A percentile compares a stretch with the other conserved stretches of the same genome.
phyloP scores from a whole-genome alignment of 2,797 vertebrate genomes.

The Bothrops alternatus region DNA sequence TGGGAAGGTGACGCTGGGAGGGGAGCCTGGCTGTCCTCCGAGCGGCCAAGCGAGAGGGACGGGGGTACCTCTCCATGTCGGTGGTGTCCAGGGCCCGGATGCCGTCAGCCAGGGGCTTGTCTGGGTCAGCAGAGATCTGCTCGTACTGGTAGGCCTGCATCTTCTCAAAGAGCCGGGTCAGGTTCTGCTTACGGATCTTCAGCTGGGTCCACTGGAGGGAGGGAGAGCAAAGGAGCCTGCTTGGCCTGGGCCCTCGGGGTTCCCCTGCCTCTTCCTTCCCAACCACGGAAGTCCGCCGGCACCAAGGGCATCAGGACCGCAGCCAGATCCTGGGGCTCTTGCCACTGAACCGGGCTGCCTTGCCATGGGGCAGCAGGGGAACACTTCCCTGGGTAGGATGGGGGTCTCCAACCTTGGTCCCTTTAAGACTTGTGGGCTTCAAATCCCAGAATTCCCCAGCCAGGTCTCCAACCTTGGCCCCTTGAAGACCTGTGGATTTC shows the following conservation, averaged over 20 bases:
- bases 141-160: constrained; percentile 99
- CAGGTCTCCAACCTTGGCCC: too few species aligned
- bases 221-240: not conserved
- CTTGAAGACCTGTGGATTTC: not conserved
- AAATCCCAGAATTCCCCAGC: not conserved
- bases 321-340: not conserved
- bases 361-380: not conserved
- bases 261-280: not conserved
- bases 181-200: constrained; percentile 93
- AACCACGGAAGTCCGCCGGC: not conserved
- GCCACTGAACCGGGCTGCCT: not conserved
- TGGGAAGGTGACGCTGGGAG: not conserved
- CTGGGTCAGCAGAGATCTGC: constrained; percentile 96
- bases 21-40: not conserved
- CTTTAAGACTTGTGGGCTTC: not conserved
- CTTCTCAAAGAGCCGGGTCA: constrained; percentile 94
- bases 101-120: constrained; percentile 95
- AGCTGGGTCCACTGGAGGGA: constrained; percentile 90
- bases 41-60: accelerated
- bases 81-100: constrained; percentile 93
- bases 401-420: not conserved
- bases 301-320: too few species aligned
- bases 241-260: not conserved
- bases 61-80: constrained; percentile 89
- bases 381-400: not conserved